Base-by-base conservation (phyloP, 2,888 invertebrate species). In the Corbicula japonica region DNA sequence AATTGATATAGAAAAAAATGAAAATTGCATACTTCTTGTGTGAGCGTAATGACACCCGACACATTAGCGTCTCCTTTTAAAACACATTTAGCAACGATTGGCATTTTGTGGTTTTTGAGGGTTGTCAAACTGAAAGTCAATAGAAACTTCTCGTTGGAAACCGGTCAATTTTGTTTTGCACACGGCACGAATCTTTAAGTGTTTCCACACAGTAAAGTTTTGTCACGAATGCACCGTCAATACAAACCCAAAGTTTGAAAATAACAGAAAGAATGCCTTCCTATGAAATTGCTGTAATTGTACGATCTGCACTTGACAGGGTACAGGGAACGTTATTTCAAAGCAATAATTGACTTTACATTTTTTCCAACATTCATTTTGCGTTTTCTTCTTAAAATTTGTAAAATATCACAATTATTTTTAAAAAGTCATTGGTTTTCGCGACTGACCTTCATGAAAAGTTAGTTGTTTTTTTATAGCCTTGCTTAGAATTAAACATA, bases 231-330 rank as follows among this genome's bases (percentile, higher is more conserved):
- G n/a, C n/a, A n/a, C n/a, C n/a, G n/a, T n/a, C n/a, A n/a, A n/a
- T n/a, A n/a, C n/a, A n/a, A n/a, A n/a, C n/a, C n/a, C n/a, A n/a
- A n/a, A n/a, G n/a, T n/a, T n/a, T n/a, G n/a, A n/a, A n/a, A n/a
- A n/a, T n/a, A n/a, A 34, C 23, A 1, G 15, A 18, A 21, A 61
- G 32, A 23, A 78, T 79, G 79, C 79, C 79, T 12, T 41, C 74
- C 0, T 79, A 73, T 35, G 79, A 79, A 70, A 23, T 65, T 10
- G 63, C 70, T 21, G 41, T 79, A 15, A 70, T 79, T 23, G 30
- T 79, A 15, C 50, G 70, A 46, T 48, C 63, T 21, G 70, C 65
- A 1, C 52, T 70, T 26, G 44, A 74, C 44, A 70, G 73, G 48
- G 79, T 79, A 65, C 34, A 48, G n/a, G n/a, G n/a, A n/a, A n/a